Conservation (phyloP, 2,797 vertebrate species). For the Falco novaeseelandiae region DNA sequence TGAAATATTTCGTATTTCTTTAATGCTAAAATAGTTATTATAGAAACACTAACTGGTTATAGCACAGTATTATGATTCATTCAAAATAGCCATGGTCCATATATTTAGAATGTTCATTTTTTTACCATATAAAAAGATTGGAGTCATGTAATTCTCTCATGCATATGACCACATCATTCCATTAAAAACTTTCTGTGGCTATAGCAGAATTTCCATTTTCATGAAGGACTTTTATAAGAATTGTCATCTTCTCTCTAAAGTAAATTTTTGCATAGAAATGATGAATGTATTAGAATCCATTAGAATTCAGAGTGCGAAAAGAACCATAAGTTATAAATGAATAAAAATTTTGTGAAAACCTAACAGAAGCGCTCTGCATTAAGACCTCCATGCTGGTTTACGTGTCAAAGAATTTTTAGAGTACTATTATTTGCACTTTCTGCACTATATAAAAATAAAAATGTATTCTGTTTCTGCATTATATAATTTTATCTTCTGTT, state of each 20-base stretch:
- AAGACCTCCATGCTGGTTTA: not conserved
- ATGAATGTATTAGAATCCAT: constrained; percentile 55
- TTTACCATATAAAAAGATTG: constrained; percentile 12
- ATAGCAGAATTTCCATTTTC: constrained; percentile 68
- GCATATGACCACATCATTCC: constrained; percentile 56
- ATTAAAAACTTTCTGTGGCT: constrained; percentile 47
- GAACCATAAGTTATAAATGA: constrained; percentile 18
- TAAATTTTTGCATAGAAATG: constrained; percentile 67
- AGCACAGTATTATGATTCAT: not conserved
- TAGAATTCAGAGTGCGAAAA: constrained; percentile 54
- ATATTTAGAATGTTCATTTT: constrained; percentile 42
- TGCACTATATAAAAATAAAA: not conserved
- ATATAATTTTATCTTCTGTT: not conserved
- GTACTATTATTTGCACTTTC: not conserved
- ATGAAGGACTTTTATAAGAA: constrained; percentile 62
- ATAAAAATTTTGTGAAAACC: constrained; percentile 46
- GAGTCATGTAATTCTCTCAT: constrained; percentile 34
- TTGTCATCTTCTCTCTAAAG: constrained; percentile 62
- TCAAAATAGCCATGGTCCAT: not conserved
- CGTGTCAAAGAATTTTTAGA: constrained; percentile 12
- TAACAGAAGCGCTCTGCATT: constrained; percentile 16
- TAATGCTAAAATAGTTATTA: constrained; percentile 12
- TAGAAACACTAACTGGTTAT: not conserved
- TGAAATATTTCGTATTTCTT: not conserved
- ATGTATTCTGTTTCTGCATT: not conserved